phyloP scores from a whole-genome alignment of 2,888 invertebrate species.

The Invenusta paracnida region DNA sequence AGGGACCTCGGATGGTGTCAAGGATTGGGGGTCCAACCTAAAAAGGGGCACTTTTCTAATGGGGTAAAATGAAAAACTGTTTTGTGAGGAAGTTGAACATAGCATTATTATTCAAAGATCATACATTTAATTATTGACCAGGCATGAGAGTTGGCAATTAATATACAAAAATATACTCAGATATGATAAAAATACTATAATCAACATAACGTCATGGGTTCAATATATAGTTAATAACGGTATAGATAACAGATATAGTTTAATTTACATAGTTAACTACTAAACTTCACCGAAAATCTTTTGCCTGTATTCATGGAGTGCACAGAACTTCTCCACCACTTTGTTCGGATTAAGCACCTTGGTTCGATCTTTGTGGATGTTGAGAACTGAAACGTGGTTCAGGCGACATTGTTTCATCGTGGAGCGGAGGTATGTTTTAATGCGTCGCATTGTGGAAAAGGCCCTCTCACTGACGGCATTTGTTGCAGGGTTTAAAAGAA shows the following conservation, averaged over 20 bases:
- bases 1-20: background rate
- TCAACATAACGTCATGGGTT: too few relatives aligned
- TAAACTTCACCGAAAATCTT: background rate
- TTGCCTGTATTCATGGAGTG: background rate
- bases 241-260: too few relatives aligned
- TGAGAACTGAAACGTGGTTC: background rate
- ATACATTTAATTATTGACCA: too few relatives aligned
- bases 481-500: background rate
- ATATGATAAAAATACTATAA: too few relatives aligned
- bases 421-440: background rate
- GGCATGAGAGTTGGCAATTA: too few relatives aligned
- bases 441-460: background rate
- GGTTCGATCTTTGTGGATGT: background rate
- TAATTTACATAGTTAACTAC: too few relatives aligned
- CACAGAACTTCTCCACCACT: background rate
- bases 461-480: background rate
- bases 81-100: background rate
- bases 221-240: too few relatives aligned
- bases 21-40: background rate
- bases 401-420: background rate
- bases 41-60: background rate
- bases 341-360: background rate
- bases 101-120: too few relatives aligned
- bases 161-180: too few relatives aligned
- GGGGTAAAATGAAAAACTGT: background rate